Evolutionary conservation across 2,113 vertebrate species (phyloP), one percentile per base, ranked within the genome.

Genomic region (Morone chrysops): DNA sequence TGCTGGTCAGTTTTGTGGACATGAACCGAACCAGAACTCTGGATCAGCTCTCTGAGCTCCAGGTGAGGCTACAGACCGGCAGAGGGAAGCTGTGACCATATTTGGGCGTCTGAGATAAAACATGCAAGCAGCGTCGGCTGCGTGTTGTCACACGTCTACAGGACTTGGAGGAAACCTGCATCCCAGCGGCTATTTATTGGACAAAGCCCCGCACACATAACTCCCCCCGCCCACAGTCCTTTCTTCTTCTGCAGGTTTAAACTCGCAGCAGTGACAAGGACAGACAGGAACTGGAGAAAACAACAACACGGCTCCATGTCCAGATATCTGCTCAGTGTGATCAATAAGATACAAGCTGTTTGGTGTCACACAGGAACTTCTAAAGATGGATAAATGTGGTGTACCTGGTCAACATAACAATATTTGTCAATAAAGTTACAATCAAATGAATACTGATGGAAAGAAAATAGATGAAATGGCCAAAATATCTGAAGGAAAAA

Each of bases 81-180:
- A 36, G n/a, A 13, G 1, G 50, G 67, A 51, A 22, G 36, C 14
- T 31, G 0, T 43, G 61, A 43, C 74, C 48, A 45, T 65, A 66
- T 45, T 43, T 45, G 74, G 40, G 1, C 3, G 22, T 5, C 4
- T 41, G 14, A 12, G 60, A 31, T 31, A 31, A 31, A 31, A 31
- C 31, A 31, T 2, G 31, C 31, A 31, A 31, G 31, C 31, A 31
- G 31, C 31, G 6, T 53, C 54, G 4, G 7, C 53, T 36, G 38
- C 82, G 9, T 78, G 92, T 48, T 0, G 38, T 60, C 74, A 87
- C 93, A 71, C 2, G 93, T n/a, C 20, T 31, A 2, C 31, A 31
- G 31, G 31, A 31, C 31, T 31, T 2, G 31, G 31, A 31, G 31
- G 31, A 31, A 31, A 31, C 31, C 31, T 31, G 31, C 2, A 31